Evolutionary conservation across 1,140 invertebrate genomes (phyloP).

Genomic region (Drosophila bocqueti): DNA sequence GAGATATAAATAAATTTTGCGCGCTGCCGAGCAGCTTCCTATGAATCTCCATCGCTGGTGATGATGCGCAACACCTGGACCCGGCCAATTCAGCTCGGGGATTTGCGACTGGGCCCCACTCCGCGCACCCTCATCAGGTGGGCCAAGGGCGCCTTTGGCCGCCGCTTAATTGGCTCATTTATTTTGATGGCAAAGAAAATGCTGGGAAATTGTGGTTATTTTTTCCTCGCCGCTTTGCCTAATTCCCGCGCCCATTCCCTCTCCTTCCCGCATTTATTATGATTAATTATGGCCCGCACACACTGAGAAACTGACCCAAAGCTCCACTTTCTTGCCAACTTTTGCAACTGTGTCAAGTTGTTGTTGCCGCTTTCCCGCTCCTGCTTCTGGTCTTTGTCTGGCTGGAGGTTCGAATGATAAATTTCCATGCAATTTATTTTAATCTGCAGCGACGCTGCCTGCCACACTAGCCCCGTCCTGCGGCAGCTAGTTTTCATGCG

Average conservation of each 20-base stretch:
- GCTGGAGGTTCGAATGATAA: slow-evolving; percentile 72
- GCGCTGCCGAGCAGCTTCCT: not conserved
- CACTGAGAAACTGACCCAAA: slow-evolving; percentile 62
- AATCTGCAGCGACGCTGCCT: slow-evolving; percentile 69
- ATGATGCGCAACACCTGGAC: slow-evolving; percentile 71
- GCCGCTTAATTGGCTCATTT: slow-evolving; percentile 80
- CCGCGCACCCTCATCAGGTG: slow-evolving; percentile 62
- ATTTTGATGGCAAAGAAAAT: slow-evolving; percentile 82
- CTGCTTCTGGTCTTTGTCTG: slow-evolving; percentile 40
- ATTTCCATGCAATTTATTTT: slow-evolving; percentile 81
- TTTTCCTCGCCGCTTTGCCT: slow-evolving; percentile 37
- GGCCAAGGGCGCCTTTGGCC: slow-evolving; percentile 26
- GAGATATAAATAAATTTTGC: slow-evolving; percentile 63
- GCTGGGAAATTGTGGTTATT: slow-evolving; percentile 68
- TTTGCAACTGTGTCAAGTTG: slow-evolving; percentile 74
- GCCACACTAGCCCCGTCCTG: slow-evolving; percentile 7
- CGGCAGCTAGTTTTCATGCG: slow-evolving; percentile 66
- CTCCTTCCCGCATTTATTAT: slow-evolving; percentile 71
- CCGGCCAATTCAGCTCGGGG: slow-evolving; percentile 20
- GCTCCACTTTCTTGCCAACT: slow-evolving; percentile 76
- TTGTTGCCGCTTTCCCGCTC: slow-evolving; percentile 34
- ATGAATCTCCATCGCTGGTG: slow-evolving; percentile 34
- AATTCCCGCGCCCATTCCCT: slow-evolving; percentile 21
- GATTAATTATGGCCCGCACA: slow-evolving; percentile 71
- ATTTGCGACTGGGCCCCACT: slow-evolving; percentile 26